These are phyloP conservation scores for Stenodema calcarata DNA, from an alignment of 2,888 invertebrate genomes.

Conservation along the genomic window DNA sequence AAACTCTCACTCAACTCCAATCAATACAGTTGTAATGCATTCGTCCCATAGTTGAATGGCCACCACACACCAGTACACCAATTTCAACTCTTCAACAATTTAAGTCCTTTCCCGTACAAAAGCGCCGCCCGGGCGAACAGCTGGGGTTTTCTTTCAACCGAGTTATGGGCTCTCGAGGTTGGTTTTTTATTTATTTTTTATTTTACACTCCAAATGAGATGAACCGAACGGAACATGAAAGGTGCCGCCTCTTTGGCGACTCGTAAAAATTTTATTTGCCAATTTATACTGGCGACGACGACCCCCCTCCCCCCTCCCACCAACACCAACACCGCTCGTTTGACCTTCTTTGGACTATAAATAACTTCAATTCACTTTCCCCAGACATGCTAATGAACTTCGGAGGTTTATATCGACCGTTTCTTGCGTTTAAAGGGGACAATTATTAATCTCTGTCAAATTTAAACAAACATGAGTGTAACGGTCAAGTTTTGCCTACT, in stretches of 20 bases:
- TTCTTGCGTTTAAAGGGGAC: no score
- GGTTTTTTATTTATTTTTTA: no score
- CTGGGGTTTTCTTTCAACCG: not conserved
- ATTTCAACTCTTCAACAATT: not conserved
- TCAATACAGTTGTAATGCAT: no score
- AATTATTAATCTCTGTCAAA: no score
- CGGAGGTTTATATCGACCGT: not conserved
- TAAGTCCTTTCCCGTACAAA: not conserved
- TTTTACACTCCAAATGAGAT: not conserved
- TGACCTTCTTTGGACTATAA: not conserved
- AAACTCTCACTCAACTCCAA: no score
- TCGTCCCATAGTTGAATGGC: no score
- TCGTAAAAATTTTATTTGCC: constrained; percentile 34
- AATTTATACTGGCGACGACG: not conserved
- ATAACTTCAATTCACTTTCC: not conserved
- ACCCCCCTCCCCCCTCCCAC: not conserved
- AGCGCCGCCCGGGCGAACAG: not conserved
- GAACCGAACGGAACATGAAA: not conserved
- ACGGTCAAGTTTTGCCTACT: no score
- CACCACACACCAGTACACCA: no score
- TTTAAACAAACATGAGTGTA: no score
- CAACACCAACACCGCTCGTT: not conserved
- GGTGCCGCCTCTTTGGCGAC: not conserved
- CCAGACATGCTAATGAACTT: not conserved
- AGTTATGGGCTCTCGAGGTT: not conserved